Percentiles rank a stretch among this genome's conserved stretches.
Evolutionary conservation across 1,140 invertebrate genomes (phyloP).

Genomic region (Chelonus insularis): DNA sequence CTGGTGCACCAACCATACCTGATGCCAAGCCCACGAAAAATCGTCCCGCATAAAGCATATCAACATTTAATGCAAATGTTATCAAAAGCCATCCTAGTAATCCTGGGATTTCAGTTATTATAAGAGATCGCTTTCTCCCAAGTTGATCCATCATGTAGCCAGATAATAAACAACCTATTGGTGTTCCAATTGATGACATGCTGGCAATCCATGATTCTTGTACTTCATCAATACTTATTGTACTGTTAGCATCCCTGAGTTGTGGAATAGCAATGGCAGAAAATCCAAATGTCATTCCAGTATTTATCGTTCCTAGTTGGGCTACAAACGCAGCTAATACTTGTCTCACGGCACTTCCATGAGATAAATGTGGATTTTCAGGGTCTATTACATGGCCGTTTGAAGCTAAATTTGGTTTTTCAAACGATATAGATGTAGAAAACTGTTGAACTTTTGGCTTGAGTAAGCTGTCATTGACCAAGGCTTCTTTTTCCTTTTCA

Average conservation of each 20-base stretch:
- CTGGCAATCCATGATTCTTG: conserved; percentile 77
- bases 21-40: conserved; percentile 68
- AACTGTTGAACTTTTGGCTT: conserved; percentile 40
- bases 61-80: conserved; percentile 62
- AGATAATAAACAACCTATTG: conserved; percentile 71
- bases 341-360: conserved; percentile 64
- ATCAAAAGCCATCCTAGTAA: conserved; percentile 72
- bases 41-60: conserved; percentile 67
- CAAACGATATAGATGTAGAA: conserved; percentile 34
- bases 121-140: conserved; percentile 68
- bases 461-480: conserved; percentile 34
- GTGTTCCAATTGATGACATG: conserved; percentile 71
- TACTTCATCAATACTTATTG: conserved; percentile 62
- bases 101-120: conserved; percentile 70
- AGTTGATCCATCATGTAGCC: conserved; percentile 73
- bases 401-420: conserved; percentile 35
- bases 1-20: conserved; percentile 72
- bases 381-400: conserved; percentile 38
- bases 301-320: conserved; percentile 72
- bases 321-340: conserved; percentile 67
- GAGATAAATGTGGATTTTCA: conserved; percentile 45
- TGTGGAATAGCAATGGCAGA: conserved; percentile 73
- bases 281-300: conserved; percentile 74
- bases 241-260: conserved; percentile 60
- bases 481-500: conserved; percentile 38